These are phyloP conservation scores for Caranx melampygus DNA, from an alignment of 2,113 vertebrate species.

Conservation along the genomic window DNA sequence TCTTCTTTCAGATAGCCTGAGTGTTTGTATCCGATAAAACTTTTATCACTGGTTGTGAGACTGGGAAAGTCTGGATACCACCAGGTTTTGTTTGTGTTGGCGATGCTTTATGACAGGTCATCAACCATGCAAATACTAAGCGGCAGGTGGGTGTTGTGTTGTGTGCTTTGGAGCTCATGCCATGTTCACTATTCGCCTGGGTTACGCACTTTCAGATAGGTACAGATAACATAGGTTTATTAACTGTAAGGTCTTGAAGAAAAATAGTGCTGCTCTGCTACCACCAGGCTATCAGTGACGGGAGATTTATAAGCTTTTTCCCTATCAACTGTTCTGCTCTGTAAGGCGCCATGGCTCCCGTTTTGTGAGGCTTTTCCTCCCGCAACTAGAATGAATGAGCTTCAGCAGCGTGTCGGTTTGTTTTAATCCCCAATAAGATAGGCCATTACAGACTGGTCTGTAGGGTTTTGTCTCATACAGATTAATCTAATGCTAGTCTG, in stretches of 20 bases:
- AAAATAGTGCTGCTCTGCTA: too few relatives aligned
- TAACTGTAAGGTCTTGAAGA: too few relatives aligned
- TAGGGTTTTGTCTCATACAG: too few relatives aligned
- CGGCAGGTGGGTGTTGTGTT: background rate
- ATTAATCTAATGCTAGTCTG: too few relatives aligned
- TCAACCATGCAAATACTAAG: constrained; percentile 45
- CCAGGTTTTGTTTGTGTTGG: constrained; percentile 37
- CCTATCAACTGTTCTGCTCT: too few relatives aligned
- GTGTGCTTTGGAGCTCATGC: constrained; percentile 14
- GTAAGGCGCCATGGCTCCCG: too few relatives aligned
- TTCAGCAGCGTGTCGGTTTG: background rate
- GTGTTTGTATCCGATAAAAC: constrained; percentile 23
- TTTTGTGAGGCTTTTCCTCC: too few relatives aligned
- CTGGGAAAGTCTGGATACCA: constrained; percentile 1
- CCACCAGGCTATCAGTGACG: too few relatives aligned
- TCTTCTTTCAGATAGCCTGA: constrained; percentile 1
- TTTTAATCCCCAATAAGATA: background rate
- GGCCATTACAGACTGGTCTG: too few relatives aligned
- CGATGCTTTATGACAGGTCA: constrained; percentile 30
- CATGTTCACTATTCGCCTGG: background rate
- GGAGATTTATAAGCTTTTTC: too few relatives aligned
- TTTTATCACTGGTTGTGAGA: constrained; percentile 8
- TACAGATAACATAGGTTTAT: too few relatives aligned
- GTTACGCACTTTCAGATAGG: too few relatives aligned
- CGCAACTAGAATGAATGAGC: background rate